phyloP scores from a whole-genome alignment of 1,140 invertebrate genomes.

The Lordiphosa stackelbergi region DNA sequence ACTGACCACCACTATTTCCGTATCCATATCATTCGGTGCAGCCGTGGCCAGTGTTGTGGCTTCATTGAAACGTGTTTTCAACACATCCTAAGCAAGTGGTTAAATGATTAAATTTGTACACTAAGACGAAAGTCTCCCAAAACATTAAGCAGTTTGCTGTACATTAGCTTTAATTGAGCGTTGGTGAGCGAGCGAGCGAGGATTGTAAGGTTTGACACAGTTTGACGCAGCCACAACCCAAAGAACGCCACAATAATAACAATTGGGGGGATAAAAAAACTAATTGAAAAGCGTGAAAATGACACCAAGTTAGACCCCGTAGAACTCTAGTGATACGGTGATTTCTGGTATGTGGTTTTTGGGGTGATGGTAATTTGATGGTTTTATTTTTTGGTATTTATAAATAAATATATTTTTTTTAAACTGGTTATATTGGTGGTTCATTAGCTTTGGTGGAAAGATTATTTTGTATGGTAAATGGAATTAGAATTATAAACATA shows the following conservation, averaged over 20 bases:
- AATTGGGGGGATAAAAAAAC: constrained; percentile 28
- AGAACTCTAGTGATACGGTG: constrained; percentile 72
- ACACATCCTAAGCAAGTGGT: constrained; percentile 47
- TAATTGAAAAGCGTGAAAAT: constrained; percentile 62
- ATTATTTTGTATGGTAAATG: constrained; percentile 41
- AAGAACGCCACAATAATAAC: constrained; percentile 53
- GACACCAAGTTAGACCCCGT: constrained; percentile 72
- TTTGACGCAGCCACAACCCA: constrained; percentile 58
- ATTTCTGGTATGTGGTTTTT: constrained; percentile 43
- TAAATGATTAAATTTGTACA: constrained; percentile 26
- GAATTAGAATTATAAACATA: constrained; percentile 25
- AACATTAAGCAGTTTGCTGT: constrained; percentile 30
- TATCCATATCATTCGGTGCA: constrained; percentile 46
- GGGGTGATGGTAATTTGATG: constrained; percentile 52
- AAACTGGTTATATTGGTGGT: constrained; percentile 34
- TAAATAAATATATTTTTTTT: constrained; percentile 5
- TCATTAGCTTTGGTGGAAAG: constrained; percentile 63
- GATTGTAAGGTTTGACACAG: constrained; percentile 40
- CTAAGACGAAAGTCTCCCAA: constrained; percentile 28
- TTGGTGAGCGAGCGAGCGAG: constrained; percentile 37
- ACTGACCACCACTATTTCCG: constrained; percentile 76
- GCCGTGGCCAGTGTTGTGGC: constrained; percentile 35
- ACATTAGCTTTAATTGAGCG: constrained; percentile 20
- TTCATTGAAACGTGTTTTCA: constrained; percentile 62
- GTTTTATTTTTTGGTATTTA: constrained; percentile 20